A percentile compares a stretch with the other conserved stretches of the same genome.
phyloP scores from a whole-genome alignment of 2,113 vertebrate genomes.

The Blennius ocellaris region DNA sequence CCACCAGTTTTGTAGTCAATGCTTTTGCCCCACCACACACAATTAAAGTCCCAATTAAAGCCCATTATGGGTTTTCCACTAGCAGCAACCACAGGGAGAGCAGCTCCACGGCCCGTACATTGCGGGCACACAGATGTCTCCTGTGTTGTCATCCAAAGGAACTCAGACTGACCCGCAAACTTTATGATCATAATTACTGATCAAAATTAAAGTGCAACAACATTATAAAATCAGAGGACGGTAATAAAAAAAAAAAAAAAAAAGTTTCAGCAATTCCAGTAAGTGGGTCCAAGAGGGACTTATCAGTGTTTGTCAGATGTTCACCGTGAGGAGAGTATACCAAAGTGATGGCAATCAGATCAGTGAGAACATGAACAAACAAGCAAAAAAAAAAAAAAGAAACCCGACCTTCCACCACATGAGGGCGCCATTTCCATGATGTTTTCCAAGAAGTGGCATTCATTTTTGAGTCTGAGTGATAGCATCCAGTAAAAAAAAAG shows the following conservation, averaged over 20 bases:
- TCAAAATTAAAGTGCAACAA: conserved; percentile 79
- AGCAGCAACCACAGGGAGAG: conserved; percentile 72
- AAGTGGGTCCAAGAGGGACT: conserved; percentile 63
- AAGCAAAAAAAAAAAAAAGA: too few species aligned
- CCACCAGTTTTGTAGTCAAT: conserved; percentile 79
- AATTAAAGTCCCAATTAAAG: conserved; percentile 84
- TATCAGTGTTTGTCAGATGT: conserved; percentile 52
- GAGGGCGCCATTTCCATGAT: conserved; percentile 73
- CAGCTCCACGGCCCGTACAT: conserved; percentile 65
- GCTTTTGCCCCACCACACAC: conserved; percentile 79
- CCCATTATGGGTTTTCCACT: conserved; percentile 82
- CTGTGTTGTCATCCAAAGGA: conserved; percentile 78
- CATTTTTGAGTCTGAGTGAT: background rate
- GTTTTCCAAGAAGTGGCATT: conserved; percentile 5
- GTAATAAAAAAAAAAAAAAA: conserved; percentile 64
- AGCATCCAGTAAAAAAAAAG: conserved; percentile 29
- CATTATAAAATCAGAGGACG: conserved; percentile 62
- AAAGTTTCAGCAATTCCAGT: conserved; percentile 69
- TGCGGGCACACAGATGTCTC: conserved; percentile 80
- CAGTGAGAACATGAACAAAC: background rate
- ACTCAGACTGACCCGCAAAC: conserved; percentile 76
- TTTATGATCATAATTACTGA: conserved; percentile 81
- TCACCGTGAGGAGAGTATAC: conserved; percentile 38
- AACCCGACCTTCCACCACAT: conserved; percentile 53
- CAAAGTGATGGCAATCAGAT: conserved; percentile 7